Evolutionary conservation across 2,113 vertebrate species (phyloP).

Genomic region (Mustela lutreola): DNA sequence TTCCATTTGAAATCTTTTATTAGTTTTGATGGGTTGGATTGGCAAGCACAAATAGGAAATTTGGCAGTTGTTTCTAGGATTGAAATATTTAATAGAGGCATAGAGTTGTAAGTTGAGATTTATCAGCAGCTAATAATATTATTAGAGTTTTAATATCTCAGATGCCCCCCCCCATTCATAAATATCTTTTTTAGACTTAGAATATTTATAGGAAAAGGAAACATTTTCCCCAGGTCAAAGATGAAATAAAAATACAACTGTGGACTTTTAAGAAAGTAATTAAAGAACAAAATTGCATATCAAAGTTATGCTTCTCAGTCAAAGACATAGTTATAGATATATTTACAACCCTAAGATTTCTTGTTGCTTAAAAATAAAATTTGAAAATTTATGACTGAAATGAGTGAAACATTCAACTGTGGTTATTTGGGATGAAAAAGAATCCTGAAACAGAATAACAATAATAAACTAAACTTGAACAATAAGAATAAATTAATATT

Average conservation of each 20-base stretch:
- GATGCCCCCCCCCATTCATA: background rate
- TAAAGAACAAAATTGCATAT: constrained; percentile 1
- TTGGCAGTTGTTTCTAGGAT: background rate
- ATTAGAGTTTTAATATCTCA: background rate
- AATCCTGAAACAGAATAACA: constrained; percentile 13
- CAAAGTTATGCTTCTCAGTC: background rate
- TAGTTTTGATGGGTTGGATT: background rate
- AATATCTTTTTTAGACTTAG: background rate
- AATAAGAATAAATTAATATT: background rate
- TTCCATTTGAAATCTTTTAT: constrained; percentile 26
- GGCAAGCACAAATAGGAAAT: background rate
- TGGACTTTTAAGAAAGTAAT: background rate
- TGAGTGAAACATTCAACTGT: background rate
- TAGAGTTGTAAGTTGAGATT: background rate
- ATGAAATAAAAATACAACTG: background rate
- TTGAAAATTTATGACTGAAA: background rate
- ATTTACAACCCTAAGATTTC: background rate
- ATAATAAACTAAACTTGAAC: background rate
- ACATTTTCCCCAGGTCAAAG: background rate
- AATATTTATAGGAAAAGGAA: background rate
- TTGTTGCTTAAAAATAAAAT: constrained; percentile 48
- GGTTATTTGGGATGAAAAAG: background rate
- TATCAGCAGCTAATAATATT: background rate
- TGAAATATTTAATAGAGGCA: background rate
- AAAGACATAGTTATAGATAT: constrained; percentile 24